Base-by-base conservation (phyloP, 2,888 invertebrate species). In the Acrocyrtus sp. region DNA sequence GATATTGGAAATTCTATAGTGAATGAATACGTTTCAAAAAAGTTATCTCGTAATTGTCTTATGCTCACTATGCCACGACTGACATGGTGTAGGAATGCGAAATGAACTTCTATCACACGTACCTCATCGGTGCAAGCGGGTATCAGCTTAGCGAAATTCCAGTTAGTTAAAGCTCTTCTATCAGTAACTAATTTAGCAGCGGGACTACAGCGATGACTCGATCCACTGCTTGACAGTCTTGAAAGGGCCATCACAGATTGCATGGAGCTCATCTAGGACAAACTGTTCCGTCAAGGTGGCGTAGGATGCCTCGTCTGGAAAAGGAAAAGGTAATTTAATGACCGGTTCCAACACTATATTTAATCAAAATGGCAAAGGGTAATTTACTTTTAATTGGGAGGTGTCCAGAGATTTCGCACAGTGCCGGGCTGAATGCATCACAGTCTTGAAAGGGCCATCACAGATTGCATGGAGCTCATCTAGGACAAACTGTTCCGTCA, bases 371-470 rank as follows among this genome's bases (percentile, higher is more conserved):
- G n/a, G n/a, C n/a, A n/a, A n/a, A n/a, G n/a, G n/a, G n/a, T n/a
- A n/a, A n/a, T n/a, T 87, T 84, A 91, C 91, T 86, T 84, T 88
- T 90, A 2, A 92, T 85, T 0, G 90, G 88, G 66, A 94, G 86
- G 85, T 91, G 93, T 3, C 94, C 94, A 81, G 90, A 90, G 0
- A 93, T 83, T 83, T 94, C 94, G 80, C 90, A 90, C 27, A 89
- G 88, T n/a, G 92, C 94, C 12, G 92, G 87, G 85, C 90, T 89
- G 68, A 91, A 89, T 1, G 85, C 86, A 0, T 82, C n/a, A 82
- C 67, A 21, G 50, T 58, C 27, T 70, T 43, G 74, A 82, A 83
- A 15, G 81, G 72, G 39, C 82, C 82, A 17, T 75, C 61, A 57
- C 82, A 83, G n/a, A 82, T 67, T 43, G 76, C 80, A 66, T 72